Conservation (phyloP, 2,888 invertebrate genomes). For the Xestia sexstrigata region DNA sequence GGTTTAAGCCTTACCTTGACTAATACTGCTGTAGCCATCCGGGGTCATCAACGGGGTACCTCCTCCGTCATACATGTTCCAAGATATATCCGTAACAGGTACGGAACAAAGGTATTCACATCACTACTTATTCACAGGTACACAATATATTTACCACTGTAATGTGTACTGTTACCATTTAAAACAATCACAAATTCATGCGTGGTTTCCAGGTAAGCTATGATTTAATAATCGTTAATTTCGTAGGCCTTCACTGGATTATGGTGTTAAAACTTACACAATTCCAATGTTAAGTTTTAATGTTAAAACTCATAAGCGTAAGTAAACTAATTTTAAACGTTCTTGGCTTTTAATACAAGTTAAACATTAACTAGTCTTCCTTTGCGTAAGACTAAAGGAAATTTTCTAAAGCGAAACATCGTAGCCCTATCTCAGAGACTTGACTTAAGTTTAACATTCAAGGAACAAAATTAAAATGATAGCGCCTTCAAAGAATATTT, state of each 20-base stretch:
- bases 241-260: neutral
- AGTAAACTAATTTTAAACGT: constrained; percentile 12
- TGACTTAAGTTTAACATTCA: constrained; percentile 49
- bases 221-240: constrained; percentile 10
- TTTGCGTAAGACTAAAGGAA: neutral
- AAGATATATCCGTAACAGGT: constrained; percentile 5
- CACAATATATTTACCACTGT: neutral
- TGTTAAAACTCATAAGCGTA: neutral
- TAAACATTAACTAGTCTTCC: constrained; percentile 29
- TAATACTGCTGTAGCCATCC: constrained; percentile 86
- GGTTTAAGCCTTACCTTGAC: constrained; percentile 80
- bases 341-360: constrained; percentile 10
- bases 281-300: neutral
- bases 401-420: constrained; percentile 38
- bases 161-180: neutral
- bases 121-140: constrained; percentile 39
- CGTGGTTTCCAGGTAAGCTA: neutral
- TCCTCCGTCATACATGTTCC: constrained; percentile 81
- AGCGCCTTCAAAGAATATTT: constrained; percentile 49
- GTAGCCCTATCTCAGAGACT: constrained; percentile 43
- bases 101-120: constrained; percentile 40
- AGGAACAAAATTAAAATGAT: constrained; percentile 56
- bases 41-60: constrained; percentile 87
- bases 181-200: constrained; percentile 3
- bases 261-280: constrained; percentile 4